Evolutionary conservation across 1,140 invertebrate species (phyloP).

Genomic region (Leptinotarsa undecemlineata): DNA sequence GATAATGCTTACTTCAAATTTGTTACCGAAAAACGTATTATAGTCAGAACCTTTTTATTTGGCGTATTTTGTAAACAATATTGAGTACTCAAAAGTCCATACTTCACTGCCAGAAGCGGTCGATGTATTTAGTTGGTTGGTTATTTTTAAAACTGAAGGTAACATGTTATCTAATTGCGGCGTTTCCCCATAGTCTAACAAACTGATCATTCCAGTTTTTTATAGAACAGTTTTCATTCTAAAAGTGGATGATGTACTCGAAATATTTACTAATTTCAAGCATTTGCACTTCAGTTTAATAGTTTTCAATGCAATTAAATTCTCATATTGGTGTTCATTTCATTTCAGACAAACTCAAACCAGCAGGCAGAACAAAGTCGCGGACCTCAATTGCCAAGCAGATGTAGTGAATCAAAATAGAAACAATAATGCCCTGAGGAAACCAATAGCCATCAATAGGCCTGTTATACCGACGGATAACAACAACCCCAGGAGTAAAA

Average conservation of each 20-base stretch:
- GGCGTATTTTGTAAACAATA: neutral
- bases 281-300: too few species aligned
- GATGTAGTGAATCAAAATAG: slow-evolving; percentile 32
- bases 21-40: too few species aligned
- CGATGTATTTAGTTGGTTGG: neutral
- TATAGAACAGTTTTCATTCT: neutral
- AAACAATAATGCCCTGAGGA: slow-evolving; percentile 28
- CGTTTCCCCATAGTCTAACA: neutral
- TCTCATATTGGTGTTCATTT: slow-evolving; percentile 43
- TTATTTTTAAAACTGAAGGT: slow-evolving; percentile 3
- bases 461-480: slow-evolving; percentile 14
- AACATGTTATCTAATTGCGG: neutral
- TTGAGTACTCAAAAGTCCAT: neutral
- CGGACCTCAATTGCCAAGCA: slow-evolving; percentile 50
- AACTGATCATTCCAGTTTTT: neutral
- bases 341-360: slow-evolving; percentile 51
- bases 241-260: too few species aligned
- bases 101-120: neutral
- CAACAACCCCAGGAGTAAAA: slow-evolving; percentile 14
- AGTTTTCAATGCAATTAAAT: too few species aligned
- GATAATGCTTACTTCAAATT: too few species aligned
- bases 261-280: too few species aligned
- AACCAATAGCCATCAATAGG: slow-evolving; percentile 12
- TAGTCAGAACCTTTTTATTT: neutral
- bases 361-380: slow-evolving; percentile 57